Evolutionary conservation across 2,888 invertebrate genomes (phyloP), one percentile per base, ranked within the genome.

Genomic region (Camptogramma bilineatum): DNA sequence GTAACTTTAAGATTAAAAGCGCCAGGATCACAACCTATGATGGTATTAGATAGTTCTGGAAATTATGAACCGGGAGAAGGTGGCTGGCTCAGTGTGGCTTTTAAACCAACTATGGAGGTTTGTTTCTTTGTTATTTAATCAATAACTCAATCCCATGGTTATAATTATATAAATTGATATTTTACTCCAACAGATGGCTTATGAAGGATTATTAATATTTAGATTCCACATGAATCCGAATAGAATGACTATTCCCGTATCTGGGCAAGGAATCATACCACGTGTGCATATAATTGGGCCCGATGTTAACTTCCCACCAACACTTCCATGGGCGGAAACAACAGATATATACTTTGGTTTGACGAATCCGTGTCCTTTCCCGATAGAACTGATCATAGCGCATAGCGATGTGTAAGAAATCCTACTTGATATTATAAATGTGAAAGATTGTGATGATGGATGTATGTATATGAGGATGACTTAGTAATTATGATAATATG

Each of bases 301-400:
- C 0, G 82, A 83, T 4, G 85, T 96, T 31, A 85, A 82, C 64
- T 96, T 96, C 80, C 88, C 94, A 4, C 94, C 96, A 0, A 93
- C 94, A 0, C 80, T 96, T 61, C 96, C 96, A 0, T 95, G 95
- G 89, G 91, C 94, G 17, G 84, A 88, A 47, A 93, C 94, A 2
- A 93, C 93, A n/a, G 94, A 94, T 53, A 89, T 94, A 66, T 93
- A 88, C 68, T 94, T 96, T 64, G 90, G 93, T 3, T 80, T 96
- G 5, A 94, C 94, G 62, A 96, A 96, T 81, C 94, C 94, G 0
- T 95, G 95, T 66, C 82, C 90, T 4, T 95, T 95, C 82, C 95
- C 96, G 0, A 90, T 96, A 18, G 96, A 96, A 83, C 88, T 96
- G 52, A 95, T 95, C 77, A 94, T 96, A 82, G 87, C 95, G 17